Base-by-base conservation (phyloP, 2,113 vertebrate genomes). In the Tachysurus vachellii region DNA sequence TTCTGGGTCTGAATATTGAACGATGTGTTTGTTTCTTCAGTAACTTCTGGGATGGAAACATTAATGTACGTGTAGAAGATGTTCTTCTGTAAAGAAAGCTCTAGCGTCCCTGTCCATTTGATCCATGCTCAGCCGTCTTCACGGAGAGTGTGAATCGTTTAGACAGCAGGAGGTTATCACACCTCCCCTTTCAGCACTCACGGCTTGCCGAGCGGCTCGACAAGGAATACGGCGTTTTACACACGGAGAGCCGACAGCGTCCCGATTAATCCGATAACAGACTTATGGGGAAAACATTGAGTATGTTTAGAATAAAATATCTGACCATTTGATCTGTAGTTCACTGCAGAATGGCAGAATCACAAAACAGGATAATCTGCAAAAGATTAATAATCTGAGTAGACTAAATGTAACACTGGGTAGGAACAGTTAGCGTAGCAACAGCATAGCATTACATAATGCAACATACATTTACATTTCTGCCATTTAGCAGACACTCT, bases 81-180 rank as follows among this genome's bases (percentile, higher is more conserved):
- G 9, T 53, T 14, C 50, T 44, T 47, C 36, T 36, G 2, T 70
- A 3, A 70, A 47, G 19, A 47, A 23, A 23, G 19, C 77, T 57
- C n/a, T 79, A 5, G 16, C 7, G 4, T 1, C 3, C 5, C 50
- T 56, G 26, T 31, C 50, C 77, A 19, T 80, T 31, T 28, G 6
- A 17, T 79, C 76, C 1, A 4, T 17, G 44, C 73, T 21, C 53
- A 31, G 76, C 26, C 28, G n/a, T 57, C 77, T 80, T 80, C 5
- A 56, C 36, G n/a, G 8, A 57, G 53, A 10, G 53, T 8, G 50
- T 57, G 77, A 56, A 57, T 1, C 12, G 53, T 57, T 80, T 57
- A 80, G 53, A 57, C 77, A 80, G 76, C 53, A 80, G 77, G 75
- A 54, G 44, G 53, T 56, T 57, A 8, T 57, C 77, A 57, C 54